Evolutionary conservation across 2,888 invertebrate genomes (phyloP).

Genomic region (Panorpa germanica): DNA sequence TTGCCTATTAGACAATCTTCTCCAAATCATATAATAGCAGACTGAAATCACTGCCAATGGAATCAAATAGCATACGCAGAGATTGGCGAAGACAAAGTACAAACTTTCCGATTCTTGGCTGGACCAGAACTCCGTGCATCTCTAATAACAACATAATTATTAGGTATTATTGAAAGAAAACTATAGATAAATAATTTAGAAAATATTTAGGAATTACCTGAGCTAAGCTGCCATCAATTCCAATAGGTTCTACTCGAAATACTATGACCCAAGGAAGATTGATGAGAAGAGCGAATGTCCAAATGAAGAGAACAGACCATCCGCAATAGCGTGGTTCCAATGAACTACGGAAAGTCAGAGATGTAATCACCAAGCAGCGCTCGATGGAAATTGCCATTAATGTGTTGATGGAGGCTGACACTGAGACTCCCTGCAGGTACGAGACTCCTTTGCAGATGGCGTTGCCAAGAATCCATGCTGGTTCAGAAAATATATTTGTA

Average conservation of each 20-base stretch:
- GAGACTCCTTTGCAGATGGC: slow-evolving; percentile 33
- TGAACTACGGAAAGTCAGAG: slow-evolving; percentile 21
- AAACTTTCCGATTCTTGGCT: slow-evolving; percentile 22
- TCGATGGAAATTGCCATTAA: slow-evolving; percentile 34
- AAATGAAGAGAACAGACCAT: slow-evolving; percentile 24
- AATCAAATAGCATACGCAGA: slow-evolving; percentile 30
- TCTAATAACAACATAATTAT: slow-evolving; percentile 15
- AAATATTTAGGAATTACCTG: slow-evolving; percentile 15
- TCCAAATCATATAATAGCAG: slow-evolving; percentile 31
- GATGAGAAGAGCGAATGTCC: slow-evolving; percentile 25
- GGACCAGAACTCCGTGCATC: slow-evolving; percentile 27
- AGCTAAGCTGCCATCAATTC: slow-evolving; percentile 18
- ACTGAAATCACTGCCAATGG: slow-evolving; percentile 29
- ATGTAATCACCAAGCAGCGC: slow-evolving; percentile 28
- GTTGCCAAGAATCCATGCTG: slow-evolving; percentile 33
- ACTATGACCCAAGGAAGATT: slow-evolving; percentile 29
- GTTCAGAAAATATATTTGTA: slow-evolving; percentile 12
- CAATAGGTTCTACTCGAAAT: slow-evolving; percentile 23
- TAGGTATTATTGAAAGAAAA: too few relatives aligned
- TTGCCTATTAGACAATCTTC: slow-evolving; percentile 24
- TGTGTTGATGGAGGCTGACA: slow-evolving; percentile 33
- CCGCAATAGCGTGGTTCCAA: slow-evolving; percentile 16
- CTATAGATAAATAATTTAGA: too few relatives aligned
- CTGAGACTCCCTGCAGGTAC: slow-evolving; percentile 34
- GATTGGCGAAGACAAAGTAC: slow-evolving; percentile 31